These are phyloP conservation scores for Patiria miniata DNA, from an alignment of 35 echinoderm and acorn worm genomes.

Conservation along the genomic window DNA sequence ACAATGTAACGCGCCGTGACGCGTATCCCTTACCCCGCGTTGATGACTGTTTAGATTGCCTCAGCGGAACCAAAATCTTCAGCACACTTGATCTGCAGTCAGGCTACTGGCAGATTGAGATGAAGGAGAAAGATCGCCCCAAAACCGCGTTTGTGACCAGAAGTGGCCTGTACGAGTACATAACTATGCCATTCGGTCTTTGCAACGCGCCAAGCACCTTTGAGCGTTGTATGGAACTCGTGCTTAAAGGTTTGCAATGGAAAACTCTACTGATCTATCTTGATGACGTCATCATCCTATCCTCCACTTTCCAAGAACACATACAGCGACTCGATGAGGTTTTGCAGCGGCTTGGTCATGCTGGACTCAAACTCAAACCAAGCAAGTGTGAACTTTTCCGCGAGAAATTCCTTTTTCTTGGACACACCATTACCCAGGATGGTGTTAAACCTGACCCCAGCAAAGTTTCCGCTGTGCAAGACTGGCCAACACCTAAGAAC, in stretches of 20 bases:
- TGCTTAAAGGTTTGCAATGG: constrained; percentile 65
- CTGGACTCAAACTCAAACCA: constrained; percentile 45
- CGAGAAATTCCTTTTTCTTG: constrained; percentile 32
- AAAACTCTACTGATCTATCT: constrained; percentile 60
- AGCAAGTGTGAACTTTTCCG: constrained; percentile 45
- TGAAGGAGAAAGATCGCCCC: constrained; percentile 41
- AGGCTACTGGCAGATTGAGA: constrained; percentile 69
- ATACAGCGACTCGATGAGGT: constrained; percentile 37
- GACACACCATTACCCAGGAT: constrained; percentile 1
- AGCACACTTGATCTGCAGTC: constrained; percentile 59
- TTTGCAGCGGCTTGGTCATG: constrained; percentile 4
- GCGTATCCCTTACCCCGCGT: constrained; percentile 47
- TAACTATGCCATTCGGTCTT: constrained; percentile 59
- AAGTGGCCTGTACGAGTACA: constrained; percentile 52
- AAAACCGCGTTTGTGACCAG: constrained; percentile 67
- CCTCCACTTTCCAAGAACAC: constrained; percentile 37
- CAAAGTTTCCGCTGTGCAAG: constrained; percentile 40
- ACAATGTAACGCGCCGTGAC: constrained; percentile 12
- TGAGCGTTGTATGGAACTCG: constrained; percentile 60
- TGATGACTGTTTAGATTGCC: constrained; percentile 51
- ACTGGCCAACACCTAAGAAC: constrained; percentile 42
- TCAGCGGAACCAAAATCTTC: constrained; percentile 46
- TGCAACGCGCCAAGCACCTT: constrained; percentile 65
- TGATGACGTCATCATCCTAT: constrained; percentile 57
- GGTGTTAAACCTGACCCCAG: constrained; percentile 34